Evolutionary conservation across 2,888 invertebrate species (phyloP), one percentile per base, ranked within the genome.

Genomic region (Polietes domitor): DNA sequence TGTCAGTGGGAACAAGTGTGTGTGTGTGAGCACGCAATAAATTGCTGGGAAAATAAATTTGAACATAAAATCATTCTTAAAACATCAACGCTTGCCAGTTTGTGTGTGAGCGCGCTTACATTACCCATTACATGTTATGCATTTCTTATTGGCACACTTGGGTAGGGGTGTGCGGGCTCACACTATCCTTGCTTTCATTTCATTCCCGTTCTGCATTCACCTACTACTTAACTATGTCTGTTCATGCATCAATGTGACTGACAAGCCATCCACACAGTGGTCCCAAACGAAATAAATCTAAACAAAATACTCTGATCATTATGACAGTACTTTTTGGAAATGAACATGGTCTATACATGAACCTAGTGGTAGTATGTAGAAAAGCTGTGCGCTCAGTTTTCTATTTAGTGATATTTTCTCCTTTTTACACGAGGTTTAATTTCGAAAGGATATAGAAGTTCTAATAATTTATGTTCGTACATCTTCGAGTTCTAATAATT

Each of bases 41-140:
- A 21, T 47, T 37, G 32, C 61, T 19, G 6, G 43, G 21, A 41
- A n/a, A 37, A 65, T 21, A 24, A 21, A 68, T 41, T 17, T 65
- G 2, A 15, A 43, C 26, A 58, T 58, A 26, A 58, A 26, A 58
- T 58, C 15, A 47, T 47, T 47, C 26, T 58, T 24, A 43, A 68
- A 68, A 24, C 68, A 68, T 43, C 68, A 68, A 43, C 68, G 15
- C 68, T 24, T 68, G 43, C 24, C 68, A 41, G 15, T 68, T 15
- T 19, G 43, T 4, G 28, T 5, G n/a, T n/a, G n/a, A n/a, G 10
- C 1, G 24, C 2, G 43, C 43, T 43, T 24, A 5, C 47, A 32
- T 32, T n/a, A 47, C 12, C 24, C 24, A 43, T 43, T 68, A 2
- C 68, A 43, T 68, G 21, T 43, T 43, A 43, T 43, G 68, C 68